phyloP scores from a whole-genome alignment of 2,888 invertebrate genomes.

The Phengaris alcon region DNA sequence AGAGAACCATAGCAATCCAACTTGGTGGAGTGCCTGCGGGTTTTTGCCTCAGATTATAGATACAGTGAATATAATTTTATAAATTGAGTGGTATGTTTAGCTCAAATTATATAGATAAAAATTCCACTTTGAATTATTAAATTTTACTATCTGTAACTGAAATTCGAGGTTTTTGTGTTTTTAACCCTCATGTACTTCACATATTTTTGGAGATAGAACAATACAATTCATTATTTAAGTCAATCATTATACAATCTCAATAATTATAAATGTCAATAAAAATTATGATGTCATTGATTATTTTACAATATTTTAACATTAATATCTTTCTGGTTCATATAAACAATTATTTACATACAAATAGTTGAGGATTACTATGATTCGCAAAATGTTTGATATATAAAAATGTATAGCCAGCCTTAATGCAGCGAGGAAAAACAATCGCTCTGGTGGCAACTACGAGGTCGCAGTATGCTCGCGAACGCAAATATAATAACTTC shows the following conservation, averaged over 20 bases:
- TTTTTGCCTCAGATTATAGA: too few species aligned
- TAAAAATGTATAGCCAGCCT: background rate
- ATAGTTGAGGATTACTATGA: background rate
- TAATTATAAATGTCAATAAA: background rate
- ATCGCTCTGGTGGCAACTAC: background rate
- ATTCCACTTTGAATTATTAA: too few species aligned
- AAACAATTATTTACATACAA: background rate
- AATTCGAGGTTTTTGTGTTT: too few species aligned
- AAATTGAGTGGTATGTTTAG: too few species aligned
- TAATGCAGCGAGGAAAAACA: background rate
- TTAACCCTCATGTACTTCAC: too few species aligned
- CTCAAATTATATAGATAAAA: too few species aligned
- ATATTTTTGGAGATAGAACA: background rate
- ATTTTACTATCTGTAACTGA: too few species aligned
- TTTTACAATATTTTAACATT: background rate
- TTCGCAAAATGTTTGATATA: background rate
- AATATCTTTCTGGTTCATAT: background rate
- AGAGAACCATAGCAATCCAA: conserved; percentile 3
- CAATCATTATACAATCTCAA: background rate
- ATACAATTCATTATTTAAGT: background rate
- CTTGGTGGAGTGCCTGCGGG: too few species aligned
- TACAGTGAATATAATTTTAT: too few species aligned
- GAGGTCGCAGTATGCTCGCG: background rate
- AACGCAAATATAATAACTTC: conserved; percentile 15
- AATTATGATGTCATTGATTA: conserved; percentile 6